Evolutionary conservation across 1,140 invertebrate genomes (phyloP).

Genomic region (Lordiphosa stackelbergi): DNA sequence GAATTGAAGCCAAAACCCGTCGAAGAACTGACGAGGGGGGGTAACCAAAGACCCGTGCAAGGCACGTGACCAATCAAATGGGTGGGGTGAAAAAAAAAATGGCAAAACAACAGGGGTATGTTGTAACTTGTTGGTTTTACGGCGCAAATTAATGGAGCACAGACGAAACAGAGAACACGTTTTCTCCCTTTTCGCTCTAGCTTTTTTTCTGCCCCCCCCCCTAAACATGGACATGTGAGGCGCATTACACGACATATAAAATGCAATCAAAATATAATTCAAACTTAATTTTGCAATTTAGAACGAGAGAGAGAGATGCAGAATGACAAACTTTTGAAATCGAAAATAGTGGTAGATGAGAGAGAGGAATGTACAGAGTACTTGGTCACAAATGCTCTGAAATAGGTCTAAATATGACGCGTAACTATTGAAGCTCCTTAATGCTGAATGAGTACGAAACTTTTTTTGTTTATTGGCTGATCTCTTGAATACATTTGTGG

Average conservation of each 20-base stretch:
- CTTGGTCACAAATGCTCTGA: no score
- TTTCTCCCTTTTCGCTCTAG: neutral
- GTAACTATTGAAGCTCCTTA: no score
- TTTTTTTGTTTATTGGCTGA: no score
- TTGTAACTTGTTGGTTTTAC: conserved; percentile 20
- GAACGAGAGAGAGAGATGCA: neutral
- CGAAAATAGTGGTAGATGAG: neutral
- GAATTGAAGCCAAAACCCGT: conserved; percentile 49
- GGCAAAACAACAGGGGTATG: neutral
- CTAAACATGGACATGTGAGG: neutral
- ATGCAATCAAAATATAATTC: conserved; percentile 55
- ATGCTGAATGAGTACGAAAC: no score
- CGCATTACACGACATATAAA: conserved; percentile 7
- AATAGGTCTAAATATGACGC: no score
- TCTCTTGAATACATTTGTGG: no score
- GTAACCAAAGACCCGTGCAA: conserved; percentile 22
- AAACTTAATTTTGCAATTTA: conserved; percentile 29
- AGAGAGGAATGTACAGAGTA: no score
- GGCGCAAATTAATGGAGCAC: conserved; percentile 55
- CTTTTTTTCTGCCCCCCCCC: conserved; percentile 3
- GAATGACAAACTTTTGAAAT: neutral
- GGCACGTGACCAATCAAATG: conserved; percentile 65
- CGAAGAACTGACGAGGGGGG: neutral
- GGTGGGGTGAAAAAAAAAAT: conserved; percentile 15
- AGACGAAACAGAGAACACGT: conserved; percentile 4